Evolutionary conservation across 2,113 vertebrate species (phyloP), one percentile per base, ranked within the genome.

Genomic region (Prunella himalayana): DNA sequence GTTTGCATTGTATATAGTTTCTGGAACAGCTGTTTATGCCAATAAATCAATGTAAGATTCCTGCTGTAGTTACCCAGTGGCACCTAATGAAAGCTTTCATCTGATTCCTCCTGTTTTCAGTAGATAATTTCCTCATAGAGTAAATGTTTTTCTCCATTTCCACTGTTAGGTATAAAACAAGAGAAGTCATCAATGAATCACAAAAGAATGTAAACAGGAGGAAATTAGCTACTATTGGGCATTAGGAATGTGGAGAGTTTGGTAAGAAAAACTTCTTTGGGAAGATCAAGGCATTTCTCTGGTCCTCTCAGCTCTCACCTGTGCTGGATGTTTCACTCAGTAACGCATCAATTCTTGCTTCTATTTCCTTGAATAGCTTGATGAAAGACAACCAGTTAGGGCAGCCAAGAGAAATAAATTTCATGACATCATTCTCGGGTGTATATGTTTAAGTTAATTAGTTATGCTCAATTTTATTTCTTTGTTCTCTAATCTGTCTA

Each of bases 401-500:
- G n/a, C 56, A 72, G 88, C 87, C 75, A 86, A 87, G 82, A 95
- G 60, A 90, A 64, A 82, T 90, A 79, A 33, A 66, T 83, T 88
- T 94, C 41, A 75, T 84, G 24, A 45, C 84, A 76, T 90, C 90
- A 86, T 91, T 76, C 76, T 71, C 28, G 37, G 69, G 80, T 92
- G 88, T 44, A 89, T 88, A 79, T 45, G 60, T 92, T 92, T 83
- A 65, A 72, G 50, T 87, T 93, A 93, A 91, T 95, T 85, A 82
- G 57, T 84, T 76, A 84, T 73, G 84, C 86, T 85, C 37, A 60
- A 51, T 96, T 88, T 71, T 96, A 63, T 91, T 92, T 85, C 82
- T 94, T 93, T 96, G 80, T 94, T 95, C 71, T 92, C 45, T 86
- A 65, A 89, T 87, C 59, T 91, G 57, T 94, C 57, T 85, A 73